Base-by-base conservation (phyloP, 1,140 invertebrate species). In the Tribolium castaneum region DNA sequence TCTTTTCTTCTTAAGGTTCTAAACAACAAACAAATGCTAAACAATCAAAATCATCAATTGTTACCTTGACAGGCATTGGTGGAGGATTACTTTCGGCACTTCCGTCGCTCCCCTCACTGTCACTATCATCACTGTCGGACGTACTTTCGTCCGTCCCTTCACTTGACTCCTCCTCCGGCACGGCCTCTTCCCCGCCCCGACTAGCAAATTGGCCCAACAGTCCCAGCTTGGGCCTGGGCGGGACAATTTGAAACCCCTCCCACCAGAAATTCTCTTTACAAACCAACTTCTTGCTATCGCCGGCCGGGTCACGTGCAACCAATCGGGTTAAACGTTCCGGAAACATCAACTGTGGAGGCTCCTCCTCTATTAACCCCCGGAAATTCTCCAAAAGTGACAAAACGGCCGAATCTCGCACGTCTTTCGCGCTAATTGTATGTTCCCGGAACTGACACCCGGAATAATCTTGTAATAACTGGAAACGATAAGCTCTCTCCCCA, bases 401-500 rank as follows among this genome's bases (percentile, higher is more conserved):
- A 76, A 92, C 86, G 0, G 88, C 88, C 25, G 89, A 87, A 79
- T 93, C 92, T 2, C 88, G 86, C 2, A 84, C 82, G 49, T 83
- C 81, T 73, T 90, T 88, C 0, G 88, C 85, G 14, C 84, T 86
- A 78, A 91, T 89, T 10, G 87, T 85, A 81, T 94, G 93, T 81
- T 93, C 91, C 82, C 91, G 86, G 83, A 90, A 90, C 80, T 91
- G 88, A 75, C 91, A 92, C 51, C 91, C 91, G 84, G 89, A 85
- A 30, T 82, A 81, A 72, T 81, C 82, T 22, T 84, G 80, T 12
- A 86, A 77, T 13, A 86, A 52, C 62, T 86, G 82, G 78, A 86
- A 86, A 56, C 82, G 89, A 81, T 95, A 94, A 13, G 94, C 93
- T 82, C 92, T 90, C 86, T 94, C 93, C 59, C 94, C 94, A 86